phyloP scores from a whole-genome alignment of 2,888 invertebrate species.

The Adineta ricciae region DNA sequence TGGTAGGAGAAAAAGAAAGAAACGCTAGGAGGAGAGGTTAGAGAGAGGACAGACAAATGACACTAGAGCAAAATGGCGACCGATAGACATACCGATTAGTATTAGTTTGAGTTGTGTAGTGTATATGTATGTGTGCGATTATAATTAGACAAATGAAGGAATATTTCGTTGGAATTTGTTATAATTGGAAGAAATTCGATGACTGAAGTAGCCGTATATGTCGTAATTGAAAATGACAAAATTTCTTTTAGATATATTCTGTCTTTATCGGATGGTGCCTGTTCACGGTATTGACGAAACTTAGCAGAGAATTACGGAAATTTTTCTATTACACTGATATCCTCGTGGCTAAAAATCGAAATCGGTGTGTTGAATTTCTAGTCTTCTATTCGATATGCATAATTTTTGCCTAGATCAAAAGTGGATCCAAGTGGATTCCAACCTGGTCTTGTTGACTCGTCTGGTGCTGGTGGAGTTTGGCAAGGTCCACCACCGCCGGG shows the following conservation, averaged over 20 bases:
- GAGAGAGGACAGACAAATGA: constrained; percentile 6
- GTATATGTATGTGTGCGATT: no score
- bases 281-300: not conserved
- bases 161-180: no score
- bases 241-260: no score
- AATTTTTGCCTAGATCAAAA: not conserved
- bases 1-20: not conserved
- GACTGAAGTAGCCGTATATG: no score
- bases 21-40: not conserved
- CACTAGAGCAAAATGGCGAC: not conserved
- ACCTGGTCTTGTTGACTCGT: not conserved
- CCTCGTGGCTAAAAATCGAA: not conserved
- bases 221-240: no score
- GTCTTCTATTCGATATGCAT: not conserved
- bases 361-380: not conserved
- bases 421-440: constrained; percentile 17
- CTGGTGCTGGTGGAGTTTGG: not conserved
- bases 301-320: not conserved
- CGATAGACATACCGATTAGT: not conserved
- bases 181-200: no score
- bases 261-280: not conserved
- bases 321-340: not conserved
- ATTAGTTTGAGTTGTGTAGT: not conserved
- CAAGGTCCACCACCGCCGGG: not conserved
- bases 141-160: no score